Evolutionary conservation across 2,113 vertebrate species (phyloP).

Genomic region (Gnathonemus longibarbis): DNA sequence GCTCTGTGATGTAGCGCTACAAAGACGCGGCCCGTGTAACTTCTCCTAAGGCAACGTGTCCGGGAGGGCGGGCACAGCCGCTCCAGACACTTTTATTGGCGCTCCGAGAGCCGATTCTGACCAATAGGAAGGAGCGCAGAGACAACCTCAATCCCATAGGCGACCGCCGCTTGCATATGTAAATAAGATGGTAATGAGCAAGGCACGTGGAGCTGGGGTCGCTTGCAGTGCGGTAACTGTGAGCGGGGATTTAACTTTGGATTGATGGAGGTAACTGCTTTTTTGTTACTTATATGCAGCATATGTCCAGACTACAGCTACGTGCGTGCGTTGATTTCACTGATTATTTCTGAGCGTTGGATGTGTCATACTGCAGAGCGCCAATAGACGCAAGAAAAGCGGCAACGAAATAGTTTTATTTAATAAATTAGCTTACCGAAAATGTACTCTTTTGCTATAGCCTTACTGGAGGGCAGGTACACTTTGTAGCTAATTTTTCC

Average conservation of each 20-base stretch:
- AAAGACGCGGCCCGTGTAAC: constrained; percentile 60
- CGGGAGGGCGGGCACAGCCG: constrained; percentile 49
- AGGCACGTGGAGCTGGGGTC: constrained; percentile 71
- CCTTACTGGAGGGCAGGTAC: background rate
- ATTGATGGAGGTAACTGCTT: constrained; percentile 41
- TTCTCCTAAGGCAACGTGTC: constrained; percentile 71
- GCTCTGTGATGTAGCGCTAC: constrained; percentile 38
- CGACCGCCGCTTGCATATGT: constrained; percentile 54
- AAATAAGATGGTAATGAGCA: constrained; percentile 61
- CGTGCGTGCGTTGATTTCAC: background rate
- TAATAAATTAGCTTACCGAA: background rate
- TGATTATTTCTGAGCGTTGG: background rate
- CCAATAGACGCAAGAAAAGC: background rate
- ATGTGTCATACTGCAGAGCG: background rate
- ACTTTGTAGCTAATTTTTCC: background rate
- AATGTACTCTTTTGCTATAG: background rate
- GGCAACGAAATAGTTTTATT: background rate
- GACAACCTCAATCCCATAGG: constrained; percentile 51
- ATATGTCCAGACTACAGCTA: background rate
- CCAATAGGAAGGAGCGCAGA: constrained; percentile 44
- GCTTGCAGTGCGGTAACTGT: constrained; percentile 53
- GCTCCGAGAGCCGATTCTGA: constrained; percentile 14
- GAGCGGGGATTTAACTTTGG: constrained; percentile 48
- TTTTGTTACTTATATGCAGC: constrained; percentile 28
- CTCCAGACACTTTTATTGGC: constrained; percentile 41